Evolutionary conservation across 2,113 vertebrate genomes (phyloP), one percentile per base, ranked within the genome.

Genomic region (Phyllostomus discolor): DNA sequence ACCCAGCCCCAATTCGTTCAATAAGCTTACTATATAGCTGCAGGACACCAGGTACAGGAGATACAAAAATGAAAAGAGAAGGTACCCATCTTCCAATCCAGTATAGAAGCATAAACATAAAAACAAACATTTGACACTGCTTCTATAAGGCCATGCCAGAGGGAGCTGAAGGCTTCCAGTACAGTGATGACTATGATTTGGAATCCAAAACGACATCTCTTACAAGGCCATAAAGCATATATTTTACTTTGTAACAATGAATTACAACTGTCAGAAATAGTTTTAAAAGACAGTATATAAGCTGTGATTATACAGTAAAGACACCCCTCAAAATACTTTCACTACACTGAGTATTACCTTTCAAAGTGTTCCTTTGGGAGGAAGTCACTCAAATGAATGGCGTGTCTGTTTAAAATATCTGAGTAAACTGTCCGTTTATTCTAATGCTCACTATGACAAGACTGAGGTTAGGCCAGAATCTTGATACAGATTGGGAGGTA

Each of bases 231-330:
- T 43, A 95, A 64, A 79, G 79, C 89, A 66, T 75, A 52, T 43
- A 69, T 16, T 92, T 87, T 62, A 64, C 76, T 52, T 96, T 52
- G 5, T 35, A 41, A 69, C 26, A 94, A 12, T 67, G 26, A 84
- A 84, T 92, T 84, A 73, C 15, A 85, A 82, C 4, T 69, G 33
- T 54, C 33, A 90, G 43, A 35, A 81, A 91, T 88, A 72, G 54
- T 84, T 90, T 94, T 6, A 70, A 94, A 78, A 94, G 54, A 90
- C 6, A 81, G 67, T 73, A 79, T 83, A 72, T 57, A 80, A 67
- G 31, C 19, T 80, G 16, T 81, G 54, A 92, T 67, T 79, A 90
- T 87, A 62, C 4, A 89, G 9, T 69, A 78, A 87, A 94, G 64
- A 93, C 5, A 91, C 3, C 24, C 16, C 43, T 33, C 52, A 57